Conservation (phyloP, 2,888 invertebrate species). For the Carabus problematicus region DNA sequence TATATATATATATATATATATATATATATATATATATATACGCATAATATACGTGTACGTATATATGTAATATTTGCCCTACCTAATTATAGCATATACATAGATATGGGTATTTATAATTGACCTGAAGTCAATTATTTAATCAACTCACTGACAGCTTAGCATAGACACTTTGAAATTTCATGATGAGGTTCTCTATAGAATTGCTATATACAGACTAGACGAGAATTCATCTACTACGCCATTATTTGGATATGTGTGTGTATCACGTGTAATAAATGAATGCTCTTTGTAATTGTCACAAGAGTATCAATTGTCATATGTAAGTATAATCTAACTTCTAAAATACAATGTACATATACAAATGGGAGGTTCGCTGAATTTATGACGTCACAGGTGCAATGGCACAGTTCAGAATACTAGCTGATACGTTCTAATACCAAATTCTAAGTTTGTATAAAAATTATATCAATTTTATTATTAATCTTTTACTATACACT, state of each 20-base stretch:
- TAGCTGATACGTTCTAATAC: too few relatives aligned
- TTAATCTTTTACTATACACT: too few relatives aligned
- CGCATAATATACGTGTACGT: background rate
- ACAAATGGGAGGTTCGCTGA: background rate
- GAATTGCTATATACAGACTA: slow-evolving; percentile 1
- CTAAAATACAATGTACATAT: slow-evolving; percentile 26
- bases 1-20: too few relatives aligned
- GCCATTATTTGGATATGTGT: background rate
- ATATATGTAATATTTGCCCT: background rate
- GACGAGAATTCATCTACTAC: too few relatives aligned
- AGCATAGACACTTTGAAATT: slow-evolving; percentile 58
- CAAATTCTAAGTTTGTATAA: too few relatives aligned
- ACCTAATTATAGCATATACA: too few relatives aligned
- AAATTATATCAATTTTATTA: too few relatives aligned
- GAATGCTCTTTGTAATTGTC: background rate
- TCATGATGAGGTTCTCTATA: slow-evolving; percentile 53
- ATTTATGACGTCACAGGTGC: slow-evolving; percentile 27
- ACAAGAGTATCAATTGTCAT: too few relatives aligned
- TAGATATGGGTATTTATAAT: too few relatives aligned
- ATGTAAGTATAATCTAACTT: slow-evolving; percentile 7
- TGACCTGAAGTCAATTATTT: too few relatives aligned
- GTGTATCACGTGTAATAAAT: slow-evolving; percentile 2
- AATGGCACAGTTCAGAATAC: background rate
- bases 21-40: too few relatives aligned
- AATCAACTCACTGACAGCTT: slow-evolving; percentile 45